Conservation (phyloP, 2,113 vertebrate species). For the Actenoides lindsayi region DNA sequence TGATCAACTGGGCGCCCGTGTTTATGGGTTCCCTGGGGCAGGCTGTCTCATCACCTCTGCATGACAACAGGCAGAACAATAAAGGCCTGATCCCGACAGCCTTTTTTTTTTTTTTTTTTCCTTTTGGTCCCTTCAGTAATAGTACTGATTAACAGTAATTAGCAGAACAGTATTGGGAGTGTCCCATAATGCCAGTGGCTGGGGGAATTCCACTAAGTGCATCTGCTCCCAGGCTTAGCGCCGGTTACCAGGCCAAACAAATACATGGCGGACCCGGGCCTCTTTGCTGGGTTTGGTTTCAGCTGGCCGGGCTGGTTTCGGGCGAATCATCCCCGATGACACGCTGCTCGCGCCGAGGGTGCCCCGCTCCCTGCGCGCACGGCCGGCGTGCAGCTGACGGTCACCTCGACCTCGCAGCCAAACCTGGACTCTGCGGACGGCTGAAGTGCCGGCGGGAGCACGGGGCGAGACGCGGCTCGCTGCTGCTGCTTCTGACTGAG, state of each 20-base stretch:
- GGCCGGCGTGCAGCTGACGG: not conserved
- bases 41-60: slow-evolving; percentile 35
- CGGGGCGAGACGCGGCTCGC: not conserved
- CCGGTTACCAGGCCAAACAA: slow-evolving; percentile 62
- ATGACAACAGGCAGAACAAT: slow-evolving; percentile 27
- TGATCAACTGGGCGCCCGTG: not conserved
- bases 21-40: slow-evolving; percentile 46
- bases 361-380: not conserved
- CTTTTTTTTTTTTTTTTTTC: not conserved
- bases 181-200: slow-evolving; percentile 36
- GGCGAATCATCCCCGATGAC: slow-evolving; percentile 28
- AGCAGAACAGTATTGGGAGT: slow-evolving; percentile 61
- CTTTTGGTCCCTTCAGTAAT: slow-evolving; percentile 34
- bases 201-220: slow-evolving; percentile 66
- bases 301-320: slow-evolving; percentile 48
- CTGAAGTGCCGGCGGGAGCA: not conserved
- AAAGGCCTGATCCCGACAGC: not conserved
- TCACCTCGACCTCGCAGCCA: not conserved
- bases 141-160: slow-evolving; percentile 63
- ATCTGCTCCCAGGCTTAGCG: not conserved
- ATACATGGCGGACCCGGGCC: not conserved
- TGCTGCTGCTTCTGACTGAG: not conserved
- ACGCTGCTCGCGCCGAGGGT: not conserved
- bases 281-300: slow-evolving; percentile 23
- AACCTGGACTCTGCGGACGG: rapidly evolving